Conservation (phyloP, 2,113 vertebrate species). For the Prionailurus bengalensis region DNA sequence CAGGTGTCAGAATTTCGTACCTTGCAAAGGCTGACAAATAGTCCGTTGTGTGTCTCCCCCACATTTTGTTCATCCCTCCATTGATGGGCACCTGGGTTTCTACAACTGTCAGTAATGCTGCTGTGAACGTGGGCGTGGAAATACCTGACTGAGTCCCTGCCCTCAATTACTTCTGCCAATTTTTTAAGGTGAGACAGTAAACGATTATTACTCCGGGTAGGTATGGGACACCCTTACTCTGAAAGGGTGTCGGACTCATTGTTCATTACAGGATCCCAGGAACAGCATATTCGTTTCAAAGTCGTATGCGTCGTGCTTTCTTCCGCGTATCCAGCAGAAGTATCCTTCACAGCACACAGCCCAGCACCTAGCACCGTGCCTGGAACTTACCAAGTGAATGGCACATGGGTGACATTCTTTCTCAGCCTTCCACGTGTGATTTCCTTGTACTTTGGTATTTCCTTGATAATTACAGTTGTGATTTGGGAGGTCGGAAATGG, state of each 20-base stretch:
- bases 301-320: neutral
- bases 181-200: conserved; percentile 26
- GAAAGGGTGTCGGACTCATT: neutral
- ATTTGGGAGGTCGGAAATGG: neutral
- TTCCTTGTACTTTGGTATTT: neutral
- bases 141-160: neutral
- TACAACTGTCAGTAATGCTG: neutral
- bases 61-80: neutral
- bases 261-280: neutral
- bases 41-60: neutral
- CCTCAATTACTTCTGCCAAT: neutral
- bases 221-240: too few relatives aligned
- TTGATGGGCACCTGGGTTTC: neutral
- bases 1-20: neutral
- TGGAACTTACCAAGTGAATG: neutral
- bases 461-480: neutral
- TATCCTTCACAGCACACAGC: accelerated
- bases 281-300: neutral
- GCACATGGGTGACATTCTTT: neutral
- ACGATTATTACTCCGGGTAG: neutral
- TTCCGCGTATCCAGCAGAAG: neutral
- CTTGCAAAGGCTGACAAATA: neutral
- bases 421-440: neutral
- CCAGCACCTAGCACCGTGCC: neutral
- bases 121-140: neutral